Evolutionary conservation across 1,140 invertebrate species (phyloP).

Genomic region (Micrasema minimum): DNA sequence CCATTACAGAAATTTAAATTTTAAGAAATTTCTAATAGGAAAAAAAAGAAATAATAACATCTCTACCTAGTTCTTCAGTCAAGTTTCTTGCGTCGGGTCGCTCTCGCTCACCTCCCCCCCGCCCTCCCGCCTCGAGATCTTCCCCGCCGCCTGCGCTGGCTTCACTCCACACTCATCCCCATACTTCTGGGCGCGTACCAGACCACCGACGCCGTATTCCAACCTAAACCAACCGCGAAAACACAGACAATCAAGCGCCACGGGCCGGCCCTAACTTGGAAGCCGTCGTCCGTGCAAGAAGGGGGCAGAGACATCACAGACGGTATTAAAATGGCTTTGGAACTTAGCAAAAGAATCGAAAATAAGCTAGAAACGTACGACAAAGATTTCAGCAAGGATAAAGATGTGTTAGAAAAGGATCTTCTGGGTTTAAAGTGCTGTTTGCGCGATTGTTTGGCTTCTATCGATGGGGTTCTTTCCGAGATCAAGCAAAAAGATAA

Average conservation of each 20-base stretch:
- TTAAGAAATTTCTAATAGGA: constrained; percentile 43
- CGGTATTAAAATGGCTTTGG: neutral
- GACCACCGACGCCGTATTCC: constrained; percentile 55
- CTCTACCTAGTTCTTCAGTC: constrained; percentile 64
- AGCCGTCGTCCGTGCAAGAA: neutral
- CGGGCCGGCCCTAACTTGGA: neutral
- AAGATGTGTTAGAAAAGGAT: constrained; percentile 25
- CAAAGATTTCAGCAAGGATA: neutral
- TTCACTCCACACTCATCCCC: constrained; percentile 3
- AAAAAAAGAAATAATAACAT: constrained; percentile 65
- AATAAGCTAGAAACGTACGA: neutral
- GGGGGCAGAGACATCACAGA: neutral
- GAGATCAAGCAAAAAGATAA: neutral
- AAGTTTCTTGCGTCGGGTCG: constrained; percentile 60
- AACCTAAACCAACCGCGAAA: constrained; percentile 57
- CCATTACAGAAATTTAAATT: neutral
- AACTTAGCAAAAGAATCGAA: neutral
- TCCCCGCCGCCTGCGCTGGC: neutral
- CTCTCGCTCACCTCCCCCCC: constrained; percentile 58
- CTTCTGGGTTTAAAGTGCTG: constrained; percentile 53
- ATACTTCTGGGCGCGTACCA: neutral
- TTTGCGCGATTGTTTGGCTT: neutral
- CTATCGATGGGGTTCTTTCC: constrained; percentile 6
- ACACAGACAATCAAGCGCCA: constrained; percentile 55
- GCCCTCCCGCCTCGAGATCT: constrained; percentile 3